A percentile compares a stretch with the other conserved stretches of the same genome.
Evolutionary conservation across 2,113 vertebrate genomes (phyloP).

Genomic region (Sinocyclocheilus rhinocerous): DNA sequence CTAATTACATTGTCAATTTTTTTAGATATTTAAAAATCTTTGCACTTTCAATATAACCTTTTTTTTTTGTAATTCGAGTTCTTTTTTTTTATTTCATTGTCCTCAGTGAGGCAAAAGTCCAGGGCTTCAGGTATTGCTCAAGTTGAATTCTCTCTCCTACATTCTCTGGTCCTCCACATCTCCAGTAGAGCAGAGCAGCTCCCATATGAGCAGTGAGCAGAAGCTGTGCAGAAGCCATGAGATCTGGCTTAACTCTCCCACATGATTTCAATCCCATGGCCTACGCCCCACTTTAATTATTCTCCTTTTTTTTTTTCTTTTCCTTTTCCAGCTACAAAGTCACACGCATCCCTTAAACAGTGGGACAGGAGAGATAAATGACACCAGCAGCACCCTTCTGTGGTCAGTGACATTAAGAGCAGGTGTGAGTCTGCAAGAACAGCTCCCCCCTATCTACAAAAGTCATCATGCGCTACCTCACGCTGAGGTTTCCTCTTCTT

Average conservation of each 20-base stretch:
- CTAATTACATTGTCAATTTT: conserved; percentile 71
- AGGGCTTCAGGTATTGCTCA: conserved; percentile 67
- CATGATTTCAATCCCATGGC: conserved; percentile 68
- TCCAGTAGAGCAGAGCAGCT: conserved; percentile 58
- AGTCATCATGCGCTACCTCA: conserved; percentile 86
- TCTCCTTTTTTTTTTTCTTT: conserved; percentile 37
- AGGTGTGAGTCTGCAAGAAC: conserved; percentile 58
- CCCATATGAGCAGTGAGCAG: conserved; percentile 59
- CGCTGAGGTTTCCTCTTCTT: conserved; percentile 97
- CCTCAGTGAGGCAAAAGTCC: conserved; percentile 54
- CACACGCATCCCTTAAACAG: conserved; percentile 56
- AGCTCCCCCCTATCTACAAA: conserved; percentile 88
- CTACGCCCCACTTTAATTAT: conserved; percentile 57
- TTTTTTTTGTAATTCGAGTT: conserved; percentile 49
- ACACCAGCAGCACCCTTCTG: conserved; percentile 64
- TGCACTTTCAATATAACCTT: conserved; percentile 60
- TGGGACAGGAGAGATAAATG: conserved; percentile 46
- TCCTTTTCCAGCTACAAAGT: conserved; percentile 63
- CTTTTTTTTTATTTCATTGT: conserved; percentile 58
- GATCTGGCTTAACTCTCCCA: conserved; percentile 64
- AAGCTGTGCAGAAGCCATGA: conserved; percentile 63
- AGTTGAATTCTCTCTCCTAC: conserved; percentile 54
- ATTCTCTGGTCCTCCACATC: conserved; percentile 67
- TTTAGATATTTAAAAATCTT: conserved; percentile 55
- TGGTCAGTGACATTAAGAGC: conserved; percentile 65